Evolutionary conservation across 2,113 vertebrate species (phyloP), one percentile per base, ranked within the genome.

Genomic region (Nettapus auritus): DNA sequence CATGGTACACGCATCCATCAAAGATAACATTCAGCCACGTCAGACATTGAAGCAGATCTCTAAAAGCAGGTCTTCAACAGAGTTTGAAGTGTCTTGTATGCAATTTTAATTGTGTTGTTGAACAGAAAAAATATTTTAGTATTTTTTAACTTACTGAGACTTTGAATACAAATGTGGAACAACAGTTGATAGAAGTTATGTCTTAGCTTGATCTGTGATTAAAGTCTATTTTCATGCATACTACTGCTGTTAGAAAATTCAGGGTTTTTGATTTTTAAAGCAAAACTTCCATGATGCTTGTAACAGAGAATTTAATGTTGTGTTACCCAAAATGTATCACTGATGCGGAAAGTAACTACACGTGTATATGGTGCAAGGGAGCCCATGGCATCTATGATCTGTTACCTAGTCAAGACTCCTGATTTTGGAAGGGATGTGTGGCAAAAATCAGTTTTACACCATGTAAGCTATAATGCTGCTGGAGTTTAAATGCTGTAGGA

Each of bases 1-100:
- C 1, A 0, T 25, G n/a, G 7, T 48, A 34, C 0, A 0, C 4
- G 2, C 5, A 11, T 57, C 12, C n/a, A 59, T 38, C 48, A 62
- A 40, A 57, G 42, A 2, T 36, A 36, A 25, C 3, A 1, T 64
- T 55, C 22, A 36, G 22, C n/a, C 3, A 3, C 38, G 63, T 70
- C n/a, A 64, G 50, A 5, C 5, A 11, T 28, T 7, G 71, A n/a
- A 50, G 48, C 44, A 36, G 21, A 33, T 67, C 14, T 33, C 34
- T 60, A 59, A 66, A 44, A 62, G 59, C 16, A 44, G 26, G 20
- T 22, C 25, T 63, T 19, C 42, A 21, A 12, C 29, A 36, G 66
- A 66, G n/a, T 16, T 69, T 63, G n/a, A 46, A 26, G n/a, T 22
- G 7, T 48, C 25, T 13, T 33, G 16, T 46, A 3, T 26, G 46